Base-by-base conservation (phyloP, 1,140 invertebrate species). In the Drosophila biarmipes region DNA sequence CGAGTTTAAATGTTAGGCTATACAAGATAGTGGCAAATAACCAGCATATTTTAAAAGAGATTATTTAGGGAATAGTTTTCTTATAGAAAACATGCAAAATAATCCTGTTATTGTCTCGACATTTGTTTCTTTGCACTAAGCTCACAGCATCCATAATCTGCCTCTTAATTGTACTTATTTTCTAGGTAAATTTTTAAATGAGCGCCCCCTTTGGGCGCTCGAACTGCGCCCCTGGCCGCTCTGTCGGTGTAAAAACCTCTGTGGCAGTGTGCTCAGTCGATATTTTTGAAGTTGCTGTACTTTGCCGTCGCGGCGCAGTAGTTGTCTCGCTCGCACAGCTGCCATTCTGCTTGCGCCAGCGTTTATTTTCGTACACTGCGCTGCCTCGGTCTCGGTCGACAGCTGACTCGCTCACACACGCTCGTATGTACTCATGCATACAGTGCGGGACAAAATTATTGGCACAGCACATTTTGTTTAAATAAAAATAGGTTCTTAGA, bases 241-340 rank as follows among this genome's bases (percentile, higher is more conserved):
- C 67, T 74, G 78, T 74, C 61, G 49, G 46, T 67, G 59, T 62
- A 40, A 62, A 66, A 42, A 46, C 42, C 40, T 37, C 56, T 77
- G 67, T 75, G 48, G 63, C 43, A 66, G 71, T 73, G 40, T 71
- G 80, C 78, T 84, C 81, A 80, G 81, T 73, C 82, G 71, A 82
- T 78, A 84, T 90, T 86, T 90, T 90, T 86, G 86, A 90, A 86
- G 82, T 90, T 80, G 87, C 86, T 90, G 86, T 90, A 90, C 86
- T 90, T 90, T 77, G 66, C 86, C 71, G 85, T 75, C 73, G 76
- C 78, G 77, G 79, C 84, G 84, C 76, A 80, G 87, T 78, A 87
- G 86, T 87, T 87, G 82, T 81, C 86, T 90, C 78, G 74, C 48
- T 81, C 61, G 43, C 78, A 80, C 86, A 54, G 67, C 53, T 11